Evolutionary conservation across 2,113 vertebrate genomes (phyloP), one percentile per base, ranked within the genome.

Genomic region (Nanger granti): DNA sequence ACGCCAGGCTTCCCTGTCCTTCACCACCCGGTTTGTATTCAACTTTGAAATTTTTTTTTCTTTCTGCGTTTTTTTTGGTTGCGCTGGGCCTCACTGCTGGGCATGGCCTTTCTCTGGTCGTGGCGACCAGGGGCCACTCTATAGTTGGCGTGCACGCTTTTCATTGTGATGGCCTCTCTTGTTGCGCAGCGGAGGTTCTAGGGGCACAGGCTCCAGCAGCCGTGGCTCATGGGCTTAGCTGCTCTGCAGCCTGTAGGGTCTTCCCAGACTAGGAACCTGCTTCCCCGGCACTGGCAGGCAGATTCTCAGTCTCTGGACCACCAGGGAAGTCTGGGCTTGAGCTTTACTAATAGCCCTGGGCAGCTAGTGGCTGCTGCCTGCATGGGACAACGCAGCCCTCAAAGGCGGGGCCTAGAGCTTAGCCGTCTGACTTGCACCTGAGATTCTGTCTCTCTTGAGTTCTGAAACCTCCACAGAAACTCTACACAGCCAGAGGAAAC

Each of bases 311-410:
- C 69, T 24, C n/a, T 73, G 10, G 69, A 41, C 20, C 20, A 3
- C 69, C n/a, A 41, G n/a, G 69, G n/a, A 24, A 73, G 69, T 7
- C 69, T 0, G 0, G n/a, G 41, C 10, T 60, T n/a, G 29, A 37
- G 41, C 20, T 47, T 34, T 31, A 47, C 34, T 24, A 49, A 37
- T 31, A 44, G 86, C 41, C 15, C 2, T 8, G 0, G 0, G 2
- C 20, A 37, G 31, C 76, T 3, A 14, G 41, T 5, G 52, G 60
- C 34, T 13, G 3, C 44, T 0, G 2, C 83, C 83, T 2, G 1
- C 44, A 2, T 0, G 5, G 37, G 54, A 8, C 37, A 31, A 34
- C 0, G 8, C 5, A 3, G 86, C 12, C 0, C 4, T 3, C 5
- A 37, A 44, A 84, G 34, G 2, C 1, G 4, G 49, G 60, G 20